These are phyloP conservation scores for Poicephalus meyeri DNA, from an alignment of 2,113 vertebrate genomes.

Conservation along the genomic window DNA sequence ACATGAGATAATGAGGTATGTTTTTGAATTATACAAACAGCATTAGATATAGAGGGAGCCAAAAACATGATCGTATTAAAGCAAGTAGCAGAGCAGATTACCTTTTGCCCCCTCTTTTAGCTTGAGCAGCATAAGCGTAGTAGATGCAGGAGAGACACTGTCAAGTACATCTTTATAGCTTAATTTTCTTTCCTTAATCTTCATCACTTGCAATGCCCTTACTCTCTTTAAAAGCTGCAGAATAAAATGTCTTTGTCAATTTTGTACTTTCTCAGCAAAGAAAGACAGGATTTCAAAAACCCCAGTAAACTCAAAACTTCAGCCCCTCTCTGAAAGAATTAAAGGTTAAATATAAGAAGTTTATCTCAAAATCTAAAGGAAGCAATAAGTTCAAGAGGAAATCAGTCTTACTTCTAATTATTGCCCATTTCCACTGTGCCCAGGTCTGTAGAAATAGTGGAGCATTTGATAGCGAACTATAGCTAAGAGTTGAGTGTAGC, in stretches of 20 bases:
- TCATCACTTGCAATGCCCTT: constrained; percentile 59
- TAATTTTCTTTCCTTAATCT: constrained; percentile 55
- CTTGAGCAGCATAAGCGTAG: constrained; percentile 57
- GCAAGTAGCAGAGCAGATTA: constrained; percentile 70
- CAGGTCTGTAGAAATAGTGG: neutral
- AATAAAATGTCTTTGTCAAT: constrained; percentile 22
- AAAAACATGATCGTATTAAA: constrained; percentile 70
- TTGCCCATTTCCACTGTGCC: neutral
- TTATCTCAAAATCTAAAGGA: neutral
- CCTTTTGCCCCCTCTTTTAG: constrained; percentile 68
- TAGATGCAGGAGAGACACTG: constrained; percentile 65
- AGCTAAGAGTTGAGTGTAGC: neutral
- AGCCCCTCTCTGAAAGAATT: neutral
- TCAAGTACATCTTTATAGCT: constrained; percentile 75
- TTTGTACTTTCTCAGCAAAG: neutral
- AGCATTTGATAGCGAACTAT: neutral
- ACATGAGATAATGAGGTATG: constrained; percentile 66
- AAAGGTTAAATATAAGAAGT: neutral
- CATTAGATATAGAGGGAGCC: constrained; percentile 56
- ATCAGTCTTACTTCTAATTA: neutral
- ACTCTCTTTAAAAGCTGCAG: constrained; percentile 30
- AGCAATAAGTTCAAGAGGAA: neutral
- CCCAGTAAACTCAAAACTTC: neutral
- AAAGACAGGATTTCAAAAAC: neutral
- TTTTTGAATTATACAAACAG: constrained; percentile 24